Evolutionary conservation across 2,113 vertebrate species (phyloP), one percentile per base, ranked within the genome.

Genomic region (Pedetes capensis): DNA sequence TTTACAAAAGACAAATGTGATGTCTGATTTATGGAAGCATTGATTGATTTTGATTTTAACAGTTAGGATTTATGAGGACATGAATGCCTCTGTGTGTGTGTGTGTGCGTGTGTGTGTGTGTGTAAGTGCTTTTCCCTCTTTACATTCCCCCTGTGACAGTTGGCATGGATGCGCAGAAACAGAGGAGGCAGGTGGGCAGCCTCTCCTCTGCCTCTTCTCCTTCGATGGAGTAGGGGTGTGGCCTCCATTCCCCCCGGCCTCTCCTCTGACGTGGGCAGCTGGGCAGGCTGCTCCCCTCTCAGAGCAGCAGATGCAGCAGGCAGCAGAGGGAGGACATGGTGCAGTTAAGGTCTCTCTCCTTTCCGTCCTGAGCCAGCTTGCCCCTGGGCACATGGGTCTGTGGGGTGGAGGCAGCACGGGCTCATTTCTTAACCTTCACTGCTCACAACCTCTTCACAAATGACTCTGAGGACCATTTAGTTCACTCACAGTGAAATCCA

Each of bases 21-120:
- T 92, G 61, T 71, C 86, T 95, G 91, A 82, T 95, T 93, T 89
- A 89, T 55, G 61, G 80, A 76, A 51, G 12, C 12, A 7, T 88
- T 83, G 44, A 12, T 55, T 71, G 90, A 80, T 27, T 37, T 66
- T 71, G 72, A 27, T 75, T 84, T 94, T 83, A 75, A 68, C 85
- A 86, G 80, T 84, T 96, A 91, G 63, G 81, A 90, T 87, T 97
- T 83, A 68, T 64, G 83, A 87, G 80, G 49, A 83, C 84, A 78
- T 69, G 81, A 63, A 57, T 37, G 51, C 53, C 82, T 74, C 68
- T 74, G 37, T 53, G 25, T 20, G 25, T 14, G 63, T 32, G 8
- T 66, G 63, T 5, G 44, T 84, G 20, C 88, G 1, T 34, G 4
- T 37, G 2, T 16, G 42, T 47, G 23, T 69, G 32, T 27, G 72